Evolutionary conservation across 2,797 vertebrate genomes (phyloP).

Genomic region (Tinamus major): DNA sequence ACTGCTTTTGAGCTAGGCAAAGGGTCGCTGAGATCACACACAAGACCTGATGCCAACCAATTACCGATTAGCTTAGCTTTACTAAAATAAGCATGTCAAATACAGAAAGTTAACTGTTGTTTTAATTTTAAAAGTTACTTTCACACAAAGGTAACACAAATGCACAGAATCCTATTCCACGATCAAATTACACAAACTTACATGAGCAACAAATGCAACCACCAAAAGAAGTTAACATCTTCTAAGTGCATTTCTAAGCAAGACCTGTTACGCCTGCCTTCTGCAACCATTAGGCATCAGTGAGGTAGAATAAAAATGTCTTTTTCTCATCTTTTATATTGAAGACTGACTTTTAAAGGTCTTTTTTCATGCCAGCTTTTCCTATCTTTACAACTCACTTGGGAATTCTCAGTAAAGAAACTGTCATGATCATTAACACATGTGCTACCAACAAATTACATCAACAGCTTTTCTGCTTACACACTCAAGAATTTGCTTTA

Average conservation of each 20-base stretch:
- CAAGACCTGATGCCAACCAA: neutral
- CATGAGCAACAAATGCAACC: neutral
- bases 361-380: neutral
- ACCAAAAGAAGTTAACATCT: slow-evolving; percentile 58
- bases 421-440: neutral
- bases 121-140: neutral
- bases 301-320: slow-evolving; percentile 43
- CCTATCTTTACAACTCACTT: neutral
- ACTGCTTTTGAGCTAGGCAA: neutral
- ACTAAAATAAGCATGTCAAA: neutral
- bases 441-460: neutral
- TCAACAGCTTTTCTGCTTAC: neutral
- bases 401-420: neutral
- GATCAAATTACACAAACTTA: slow-evolving; percentile 7
- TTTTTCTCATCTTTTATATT: slow-evolving; percentile 12
- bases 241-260: slow-evolving; percentile 27
- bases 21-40: neutral
- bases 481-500: neutral
- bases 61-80: neutral
- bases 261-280: slow-evolving; percentile 32
- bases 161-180: neutral
- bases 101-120: neutral
- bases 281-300: neutral
- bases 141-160: neutral
- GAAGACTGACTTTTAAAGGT: neutral